A percentile compares a stretch with the other conserved stretches of the same genome.
Evolutionary conservation across 2,113 vertebrate genomes (phyloP).

Genomic region (Rafetus swinhoei): DNA sequence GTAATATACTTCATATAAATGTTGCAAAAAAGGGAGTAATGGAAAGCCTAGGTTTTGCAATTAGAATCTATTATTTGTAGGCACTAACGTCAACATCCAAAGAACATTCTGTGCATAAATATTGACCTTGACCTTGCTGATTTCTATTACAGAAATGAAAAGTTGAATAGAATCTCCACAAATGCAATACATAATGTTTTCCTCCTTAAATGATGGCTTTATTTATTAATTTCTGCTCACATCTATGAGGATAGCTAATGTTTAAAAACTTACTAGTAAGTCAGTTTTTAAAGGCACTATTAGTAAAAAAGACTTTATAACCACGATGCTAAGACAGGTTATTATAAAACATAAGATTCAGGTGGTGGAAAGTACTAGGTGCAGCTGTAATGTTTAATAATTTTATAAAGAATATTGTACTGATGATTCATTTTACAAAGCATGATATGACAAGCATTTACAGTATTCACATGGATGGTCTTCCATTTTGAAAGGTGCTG

Average conservation of each 20-base stretch:
- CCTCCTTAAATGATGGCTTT: neutral
- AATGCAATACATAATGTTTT: neutral
- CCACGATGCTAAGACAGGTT: neutral
- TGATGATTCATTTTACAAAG: neutral
- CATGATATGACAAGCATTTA: accelerated
- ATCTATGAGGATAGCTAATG: neutral
- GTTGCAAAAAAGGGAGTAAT: neutral
- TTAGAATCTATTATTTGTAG: neutral
- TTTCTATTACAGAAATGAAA: neutral
- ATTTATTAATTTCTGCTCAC: neutral
- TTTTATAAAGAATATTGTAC: neutral
- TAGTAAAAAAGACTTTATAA: neutral
- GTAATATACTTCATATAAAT: neutral
- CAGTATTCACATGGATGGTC: neutral
- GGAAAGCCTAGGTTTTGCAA: neutral
- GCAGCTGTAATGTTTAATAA: neutral
- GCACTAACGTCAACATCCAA: neutral
- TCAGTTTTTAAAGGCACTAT: neutral
- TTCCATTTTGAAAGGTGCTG: neutral
- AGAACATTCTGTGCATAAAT: neutral
- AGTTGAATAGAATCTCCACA: neutral
- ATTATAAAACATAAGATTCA: neutral
- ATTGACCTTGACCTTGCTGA: neutral
- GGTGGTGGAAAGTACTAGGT: neutral
- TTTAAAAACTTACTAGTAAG: neutral